Percentiles rank a stretch among this genome's conserved stretches.
Evolutionary conservation across 2,888 invertebrate genomes (phyloP).

Genomic region (Ellobium chinense): DNA sequence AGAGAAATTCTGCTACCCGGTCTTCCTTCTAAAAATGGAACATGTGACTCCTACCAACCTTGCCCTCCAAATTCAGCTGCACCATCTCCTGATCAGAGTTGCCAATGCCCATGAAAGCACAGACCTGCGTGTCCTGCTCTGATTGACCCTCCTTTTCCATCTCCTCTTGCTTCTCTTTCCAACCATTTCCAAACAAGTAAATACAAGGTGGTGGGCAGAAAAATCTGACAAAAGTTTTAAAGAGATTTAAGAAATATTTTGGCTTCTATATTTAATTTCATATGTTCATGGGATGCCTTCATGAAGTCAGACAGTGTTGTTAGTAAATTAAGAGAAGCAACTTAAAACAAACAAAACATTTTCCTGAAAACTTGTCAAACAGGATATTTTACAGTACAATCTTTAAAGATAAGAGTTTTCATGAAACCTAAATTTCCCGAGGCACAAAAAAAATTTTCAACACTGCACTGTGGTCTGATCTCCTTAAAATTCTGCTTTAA

Average conservation of each 20-base stretch:
- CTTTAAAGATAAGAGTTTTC: no score
- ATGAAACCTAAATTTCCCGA: no score
- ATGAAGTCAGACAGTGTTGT: no score
- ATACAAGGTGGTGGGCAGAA: slow-evolving; percentile 99
- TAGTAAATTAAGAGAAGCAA: no score
- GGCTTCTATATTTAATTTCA: neutral
- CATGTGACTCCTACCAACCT: slow-evolving; percentile 81
- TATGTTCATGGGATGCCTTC: neutral
- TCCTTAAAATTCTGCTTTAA: no score
- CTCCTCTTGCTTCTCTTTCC: slow-evolving; percentile 96
- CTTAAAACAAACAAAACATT: no score
- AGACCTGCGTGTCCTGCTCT: slow-evolving; percentile 84
- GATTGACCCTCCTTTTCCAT: slow-evolving; percentile 82
- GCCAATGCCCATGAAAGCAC: slow-evolving; percentile 97
- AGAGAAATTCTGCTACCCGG: no score
- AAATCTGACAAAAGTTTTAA: slow-evolving; percentile 82
- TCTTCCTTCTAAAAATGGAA: no score
- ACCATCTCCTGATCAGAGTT: slow-evolving; percentile 99
- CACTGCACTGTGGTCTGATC: no score
- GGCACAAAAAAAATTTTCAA: no score
- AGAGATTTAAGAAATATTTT: neutral
- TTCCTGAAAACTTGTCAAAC: no score
- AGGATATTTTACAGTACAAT: no score
- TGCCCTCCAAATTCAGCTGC: slow-evolving; percentile 97
- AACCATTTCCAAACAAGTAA: slow-evolving; percentile 98